Base-by-base conservation (phyloP, 2,888 invertebrate species). In the Prostheceraeus crozeri region DNA sequence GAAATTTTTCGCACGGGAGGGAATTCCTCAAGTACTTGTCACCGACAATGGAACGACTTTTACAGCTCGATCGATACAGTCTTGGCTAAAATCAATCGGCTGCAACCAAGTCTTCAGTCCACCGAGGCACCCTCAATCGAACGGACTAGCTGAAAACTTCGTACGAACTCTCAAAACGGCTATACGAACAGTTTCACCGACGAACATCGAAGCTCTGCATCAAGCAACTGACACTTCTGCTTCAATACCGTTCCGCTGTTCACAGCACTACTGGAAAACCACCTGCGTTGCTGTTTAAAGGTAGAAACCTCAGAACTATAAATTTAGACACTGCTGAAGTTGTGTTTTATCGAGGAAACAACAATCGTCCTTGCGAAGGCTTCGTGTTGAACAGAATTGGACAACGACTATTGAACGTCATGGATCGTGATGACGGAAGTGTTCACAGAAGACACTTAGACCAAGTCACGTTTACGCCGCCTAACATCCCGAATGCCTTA, bases 1-100 rank as follows among this genome's bases (percentile, higher is more conserved):
- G 19, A 40, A 40, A 40, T 16, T 57, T 6, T 57, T 57, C 51
- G 53, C 21, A 46, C 19, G 19, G 11, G 16, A 16, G n/a, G 19
- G 27, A 16, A 19, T 40, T 14, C 14, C 40, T 8, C 14, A n/a
- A 16, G 40, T 40, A 19, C 14, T 40, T 8, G 40, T 40, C n/a
- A 40, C 14, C 14, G 40, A 40, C 19, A 40, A 40, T 8, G 8
- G 40, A 14, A 40, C 40, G 19, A 14, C n/a, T 40, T 40, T 40
- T n/a, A 40, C 40, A 4, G 40, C 14, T 40, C 14, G 19, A 19
- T 14, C n/a, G 19, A 16, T 40, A 14, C n/a, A 6, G n/a, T 14
- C n/a, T 16, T 40, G 40, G 40, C 40, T 40, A 4, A 40, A 40
- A 40, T 16, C 40, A 40, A 14, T 40, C 6, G 6, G 14, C n/a